Evolutionary conservation across 2,888 invertebrate genomes (phyloP), one percentile per base, ranked within the genome.

Genomic region (Drosophila fungiperda): DNA sequence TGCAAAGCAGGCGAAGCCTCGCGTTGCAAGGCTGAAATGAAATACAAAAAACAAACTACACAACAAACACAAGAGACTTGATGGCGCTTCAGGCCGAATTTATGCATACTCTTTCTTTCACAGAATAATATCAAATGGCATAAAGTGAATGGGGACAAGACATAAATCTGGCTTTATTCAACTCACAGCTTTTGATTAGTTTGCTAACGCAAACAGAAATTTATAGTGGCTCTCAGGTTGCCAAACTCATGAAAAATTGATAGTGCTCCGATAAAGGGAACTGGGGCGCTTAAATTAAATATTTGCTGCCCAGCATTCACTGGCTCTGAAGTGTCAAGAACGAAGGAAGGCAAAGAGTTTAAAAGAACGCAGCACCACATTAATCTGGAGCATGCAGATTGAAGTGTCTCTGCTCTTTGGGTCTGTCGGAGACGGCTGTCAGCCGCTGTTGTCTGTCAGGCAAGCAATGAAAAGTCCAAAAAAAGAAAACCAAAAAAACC

Each of bases 331-430:
- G 76, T 78, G 80, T 69, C 64, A 74, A 57, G 78, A 55, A 69
- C 38, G 38, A 73, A 57, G 58, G 48, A 72, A 57, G 58, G 62
- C 65, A 72, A 71, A 69, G 72, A 81, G 68, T 73, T 73, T 84
- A 65, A 82, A 87, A 38, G 29, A 55, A 82, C 50, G 68, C 85
- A 76, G 67, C 66, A 75, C 70, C 88, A 76, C 89, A 88, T 83
- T 76, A 85, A 86, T 85, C 83, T 88, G 82, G 89, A 73, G 73
- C 89, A 85, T 80, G 84, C 87, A 83, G 87, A 85, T 88, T 85
- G 83, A 88, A 85, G 84, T 85, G 84, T 75, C 80, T 68, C 74
- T 61, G 73, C 53, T 49, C 59, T 58, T 45, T 60, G 70, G 26
- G 35, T 29, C 50, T 64, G 64, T 17, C 59, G 29, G 59, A 52